These are phyloP conservation scores for Meandrusa payeni DNA, from an alignment of 2,888 invertebrate genomes.

Conservation along the genomic window DNA sequence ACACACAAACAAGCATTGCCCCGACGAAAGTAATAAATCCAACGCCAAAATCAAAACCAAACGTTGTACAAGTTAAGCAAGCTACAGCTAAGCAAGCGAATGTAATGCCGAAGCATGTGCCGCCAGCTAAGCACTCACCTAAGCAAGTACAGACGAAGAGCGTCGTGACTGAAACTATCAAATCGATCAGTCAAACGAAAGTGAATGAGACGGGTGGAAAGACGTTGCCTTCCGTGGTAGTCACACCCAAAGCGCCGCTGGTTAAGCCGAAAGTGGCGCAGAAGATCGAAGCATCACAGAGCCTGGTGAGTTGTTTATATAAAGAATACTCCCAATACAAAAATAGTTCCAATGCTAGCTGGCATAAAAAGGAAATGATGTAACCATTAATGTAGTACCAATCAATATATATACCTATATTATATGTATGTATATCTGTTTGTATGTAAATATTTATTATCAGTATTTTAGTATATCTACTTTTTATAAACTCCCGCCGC, in stretches of 20 bases:
- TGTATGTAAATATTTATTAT: too few species aligned
- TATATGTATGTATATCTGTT: neutral
- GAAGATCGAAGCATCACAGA: conserved; percentile 48
- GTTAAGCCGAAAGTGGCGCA: conserved; percentile 58
- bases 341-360: too few species aligned
- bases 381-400: too few species aligned
- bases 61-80: conserved; percentile 4
- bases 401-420: too few species aligned
- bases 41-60: conserved; percentile 26
- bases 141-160: conserved; percentile 35
- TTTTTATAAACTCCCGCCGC: too few species aligned
- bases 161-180: conserved; percentile 27
- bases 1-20: conserved; percentile 17
- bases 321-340: too few species aligned
- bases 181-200: conserved; percentile 30
- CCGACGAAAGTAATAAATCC: conserved; percentile 25
- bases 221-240: conserved; percentile 47
- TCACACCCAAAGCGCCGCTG: conserved; percentile 56
- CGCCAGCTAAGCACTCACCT: conserved; percentile 36
- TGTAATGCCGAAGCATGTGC: conserved; percentile 12
- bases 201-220: conserved; percentile 37
- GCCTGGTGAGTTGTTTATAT: conserved; percentile 42
- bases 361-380: too few species aligned
- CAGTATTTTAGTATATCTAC: too few species aligned
- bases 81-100: conserved; percentile 25